Percentiles rank a stretch among this genome's conserved stretches.
phyloP scores from a whole-genome alignment of 2,113 vertebrate species.

The Puffinus mauretanicus region DNA sequence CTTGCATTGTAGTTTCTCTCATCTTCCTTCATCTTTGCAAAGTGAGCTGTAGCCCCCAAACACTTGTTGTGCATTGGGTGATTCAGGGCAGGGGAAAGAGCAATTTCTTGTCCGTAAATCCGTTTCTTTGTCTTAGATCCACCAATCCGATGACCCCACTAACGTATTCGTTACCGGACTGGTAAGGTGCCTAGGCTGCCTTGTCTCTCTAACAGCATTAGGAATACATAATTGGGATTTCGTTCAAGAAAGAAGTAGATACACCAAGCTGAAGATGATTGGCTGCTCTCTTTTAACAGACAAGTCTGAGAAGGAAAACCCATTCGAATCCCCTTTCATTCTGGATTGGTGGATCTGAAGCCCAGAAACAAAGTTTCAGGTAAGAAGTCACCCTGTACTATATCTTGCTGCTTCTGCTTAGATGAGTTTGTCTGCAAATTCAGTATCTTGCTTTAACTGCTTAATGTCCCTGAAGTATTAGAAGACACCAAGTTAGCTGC shows the following conservation, averaged over 20 bases:
- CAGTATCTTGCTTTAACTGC: constrained; percentile 40
- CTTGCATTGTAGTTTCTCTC: background rate
- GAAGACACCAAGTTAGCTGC: background rate
- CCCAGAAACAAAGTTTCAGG: constrained; percentile 80
- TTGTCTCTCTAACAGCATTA: constrained; percentile 77
- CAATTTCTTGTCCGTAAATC: constrained; percentile 13
- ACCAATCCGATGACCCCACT: constrained; percentile 68
- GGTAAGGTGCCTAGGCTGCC: constrained; percentile 75
- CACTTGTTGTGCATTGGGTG: background rate
- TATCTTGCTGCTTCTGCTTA: constrained; percentile 67
- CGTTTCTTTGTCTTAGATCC: constrained; percentile 76
- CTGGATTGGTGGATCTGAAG: constrained; percentile 84
- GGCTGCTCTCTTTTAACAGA: constrained; percentile 84
- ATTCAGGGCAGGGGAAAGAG: background rate
- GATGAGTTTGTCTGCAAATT: constrained; percentile 46
- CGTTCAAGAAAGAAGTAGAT: constrained; percentile 77
- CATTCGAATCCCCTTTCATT: constrained; percentile 78
- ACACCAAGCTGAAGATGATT: constrained; percentile 83
- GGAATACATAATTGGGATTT: constrained; percentile 77
- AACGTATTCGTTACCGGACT: constrained; percentile 38
- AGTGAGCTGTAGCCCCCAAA: background rate
- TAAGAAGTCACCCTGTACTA: constrained; percentile 78
- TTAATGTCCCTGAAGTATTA: background rate
- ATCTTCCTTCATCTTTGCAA: background rate
- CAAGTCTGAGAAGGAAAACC: constrained; percentile 81